A percentile compares a stretch with the other conserved stretches of the same genome.
Evolutionary conservation across 1,140 invertebrate species (phyloP).

Genomic region (Mizuhopecten yessoensis): DNA sequence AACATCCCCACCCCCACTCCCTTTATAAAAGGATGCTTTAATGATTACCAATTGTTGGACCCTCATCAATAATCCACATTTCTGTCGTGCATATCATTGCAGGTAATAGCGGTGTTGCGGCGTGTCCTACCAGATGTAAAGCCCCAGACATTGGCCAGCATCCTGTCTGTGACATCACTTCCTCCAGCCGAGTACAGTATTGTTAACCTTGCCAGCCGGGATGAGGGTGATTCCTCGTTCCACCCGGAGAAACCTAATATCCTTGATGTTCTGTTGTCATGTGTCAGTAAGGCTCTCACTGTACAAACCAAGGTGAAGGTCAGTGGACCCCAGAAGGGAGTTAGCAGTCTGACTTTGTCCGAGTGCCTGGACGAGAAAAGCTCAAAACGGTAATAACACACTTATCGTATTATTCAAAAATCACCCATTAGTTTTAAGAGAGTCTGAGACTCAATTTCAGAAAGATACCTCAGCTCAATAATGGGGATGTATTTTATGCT

Average conservation of each 20-base stretch:
- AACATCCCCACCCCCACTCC: too few species aligned
- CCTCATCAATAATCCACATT: too few species aligned
- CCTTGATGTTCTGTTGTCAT: conserved; percentile 93
- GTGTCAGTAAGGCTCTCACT: conserved; percentile 93
- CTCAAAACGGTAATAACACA: conserved; percentile 59
- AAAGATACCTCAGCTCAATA: neutral
- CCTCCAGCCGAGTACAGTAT: conserved; percentile 92
- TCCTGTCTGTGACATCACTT: conserved; percentile 88
- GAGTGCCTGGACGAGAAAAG: conserved; percentile 78
- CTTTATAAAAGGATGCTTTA: too few species aligned
- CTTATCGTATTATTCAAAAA: neutral
- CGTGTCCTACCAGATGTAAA: conserved; percentile 93
- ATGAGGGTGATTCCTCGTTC: conserved; percentile 81
- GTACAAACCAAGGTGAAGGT: conserved; percentile 94
- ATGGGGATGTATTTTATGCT: too few species aligned
- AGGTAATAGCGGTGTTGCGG: conserved; percentile 90
- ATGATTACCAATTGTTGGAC: too few species aligned
- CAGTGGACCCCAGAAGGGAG: conserved; percentile 87
- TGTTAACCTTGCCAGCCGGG: conserved; percentile 71
- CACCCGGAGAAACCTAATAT: conserved; percentile 87
- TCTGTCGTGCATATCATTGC: too few species aligned
- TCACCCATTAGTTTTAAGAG: neutral
- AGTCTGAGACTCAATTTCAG: too few species aligned
- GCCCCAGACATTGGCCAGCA: conserved; percentile 84
- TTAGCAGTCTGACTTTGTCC: conserved; percentile 86